Evolutionary conservation across 2,113 vertebrate species (phyloP).

Genomic region (Enhydra lutris): DNA sequence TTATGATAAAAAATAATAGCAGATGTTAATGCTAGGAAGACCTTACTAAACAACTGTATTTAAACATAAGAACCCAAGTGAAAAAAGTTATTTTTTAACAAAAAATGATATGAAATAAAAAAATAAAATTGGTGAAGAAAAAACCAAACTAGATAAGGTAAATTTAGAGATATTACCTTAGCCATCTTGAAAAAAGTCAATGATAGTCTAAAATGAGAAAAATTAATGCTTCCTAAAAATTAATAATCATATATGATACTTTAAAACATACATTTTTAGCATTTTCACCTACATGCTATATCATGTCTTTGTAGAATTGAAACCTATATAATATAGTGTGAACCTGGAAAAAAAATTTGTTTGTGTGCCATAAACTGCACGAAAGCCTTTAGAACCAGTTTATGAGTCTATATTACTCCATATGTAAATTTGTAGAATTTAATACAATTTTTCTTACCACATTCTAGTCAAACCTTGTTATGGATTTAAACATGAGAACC

Average conservation of each 20-base stretch:
- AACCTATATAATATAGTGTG: background rate
- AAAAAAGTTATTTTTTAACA: background rate
- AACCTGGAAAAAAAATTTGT: background rate
- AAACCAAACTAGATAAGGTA: background rate
- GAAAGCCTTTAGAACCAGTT: background rate
- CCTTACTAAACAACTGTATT: background rate
- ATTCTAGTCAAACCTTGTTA: background rate
- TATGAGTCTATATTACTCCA: background rate
- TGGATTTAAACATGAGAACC: slow-evolving; percentile 11
- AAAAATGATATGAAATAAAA: background rate
- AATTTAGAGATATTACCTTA: background rate
- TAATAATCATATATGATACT: background rate
- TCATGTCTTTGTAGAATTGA: background rate
- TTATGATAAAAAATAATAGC: background rate
- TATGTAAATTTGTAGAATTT: background rate
- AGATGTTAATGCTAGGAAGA: background rate
- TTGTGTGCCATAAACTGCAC: background rate
- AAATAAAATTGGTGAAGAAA: background rate
- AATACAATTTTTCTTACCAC: background rate
- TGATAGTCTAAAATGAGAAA: background rate
- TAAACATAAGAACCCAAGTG: background rate
- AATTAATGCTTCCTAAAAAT: background rate
- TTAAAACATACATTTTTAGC: background rate
- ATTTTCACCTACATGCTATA: background rate
- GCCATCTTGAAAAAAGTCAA: background rate